These are phyloP conservation scores for Torymus aiolomorphi DNA, from an alignment of 2,888 invertebrate species.

Conservation along the genomic window DNA sequence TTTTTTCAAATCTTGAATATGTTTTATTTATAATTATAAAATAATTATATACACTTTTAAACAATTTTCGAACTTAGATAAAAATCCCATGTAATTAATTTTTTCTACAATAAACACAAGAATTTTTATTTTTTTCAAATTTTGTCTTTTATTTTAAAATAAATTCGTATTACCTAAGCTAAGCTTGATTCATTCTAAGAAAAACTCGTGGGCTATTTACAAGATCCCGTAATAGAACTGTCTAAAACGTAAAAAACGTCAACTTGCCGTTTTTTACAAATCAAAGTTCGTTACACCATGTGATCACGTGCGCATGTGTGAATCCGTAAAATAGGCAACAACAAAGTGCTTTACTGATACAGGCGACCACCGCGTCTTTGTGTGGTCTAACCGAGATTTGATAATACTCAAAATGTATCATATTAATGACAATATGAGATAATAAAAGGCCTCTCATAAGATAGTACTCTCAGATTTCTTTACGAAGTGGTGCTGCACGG, in stretches of 20 bases:
- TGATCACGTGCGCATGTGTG: constrained; percentile 21
- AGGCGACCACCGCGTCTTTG: neutral
- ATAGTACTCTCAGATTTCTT: constrained; percentile 30
- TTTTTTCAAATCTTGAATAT: constrained; percentile 50
- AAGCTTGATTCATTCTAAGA: too few species aligned
- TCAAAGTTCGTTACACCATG: constrained; percentile 15
- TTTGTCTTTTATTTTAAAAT: constrained; percentile 20
- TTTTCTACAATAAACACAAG: constrained; percentile 38
- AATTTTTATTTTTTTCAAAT: constrained; percentile 51
- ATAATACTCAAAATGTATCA: constrained; percentile 38
- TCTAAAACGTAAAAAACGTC: constrained; percentile 24
- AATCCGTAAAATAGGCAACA: neutral
- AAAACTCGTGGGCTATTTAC: too few species aligned
- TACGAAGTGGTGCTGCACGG: neutral
- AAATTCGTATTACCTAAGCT: neutral
- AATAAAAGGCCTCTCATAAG: constrained; percentile 15
- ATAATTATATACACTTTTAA: constrained; percentile 12
- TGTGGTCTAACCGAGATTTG: constrained; percentile 30
- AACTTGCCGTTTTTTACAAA: constrained; percentile 5
- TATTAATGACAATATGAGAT: constrained; percentile 24
- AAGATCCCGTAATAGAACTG: neutral
- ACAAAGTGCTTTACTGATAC: too few species aligned
- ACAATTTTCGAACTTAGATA: constrained; percentile 9
- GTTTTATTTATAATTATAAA: constrained; percentile 41
- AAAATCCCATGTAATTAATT: constrained; percentile 33